Evolutionary conservation across 2,113 vertebrate genomes (phyloP), one percentile per base, ranked within the genome.

Genomic region (Centropus unirufus): DNA sequence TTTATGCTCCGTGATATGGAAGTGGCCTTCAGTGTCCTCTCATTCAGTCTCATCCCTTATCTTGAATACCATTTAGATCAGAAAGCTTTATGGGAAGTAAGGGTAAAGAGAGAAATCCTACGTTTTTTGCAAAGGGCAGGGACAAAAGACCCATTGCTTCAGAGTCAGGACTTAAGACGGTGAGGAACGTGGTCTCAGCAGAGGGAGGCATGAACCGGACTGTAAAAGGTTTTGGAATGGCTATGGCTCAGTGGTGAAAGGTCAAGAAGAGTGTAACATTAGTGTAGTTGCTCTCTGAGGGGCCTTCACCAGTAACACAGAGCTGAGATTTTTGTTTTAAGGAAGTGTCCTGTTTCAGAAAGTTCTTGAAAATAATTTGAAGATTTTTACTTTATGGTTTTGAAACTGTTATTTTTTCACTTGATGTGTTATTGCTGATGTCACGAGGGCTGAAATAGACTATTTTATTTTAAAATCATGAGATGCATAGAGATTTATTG

Each of bases 61-160:
- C 32, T 49, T 2, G 0, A 64, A 59, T 10, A 11, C 17, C 1
- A 1, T 14, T 52, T 24, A 34, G 27, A 93, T 44, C 0, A 1
- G 24, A 18, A 70, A 66, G 19, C 32, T 34, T 64, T 34, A n/a
- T 4, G 21, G 5, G 12, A 39, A 11, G 39, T 8, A 58, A 44
- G 12, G 21, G 16, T 8, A 34, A 68, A 47, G 39, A 55, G 36
- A 73, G 21, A 63, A 24, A 36, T 15, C 14, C 16, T 14, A 21
- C 2, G 0, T 22, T 47, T 61, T 76, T 51, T 42, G 29, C 20
- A 36, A 29, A 24, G 32, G 14, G 19, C 13, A 54, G 58, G 39
- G 40, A 51, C 9, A 55, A 64, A 78, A 54, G 36, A 30, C 8
- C 17, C 4, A 13, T 23, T 23, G 40, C 16, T 22, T 44, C 36